Evolutionary conservation across 2,113 vertebrate species (phyloP), one percentile per base, ranked within the genome.

Genomic region (Ciconia stormi): DNA sequence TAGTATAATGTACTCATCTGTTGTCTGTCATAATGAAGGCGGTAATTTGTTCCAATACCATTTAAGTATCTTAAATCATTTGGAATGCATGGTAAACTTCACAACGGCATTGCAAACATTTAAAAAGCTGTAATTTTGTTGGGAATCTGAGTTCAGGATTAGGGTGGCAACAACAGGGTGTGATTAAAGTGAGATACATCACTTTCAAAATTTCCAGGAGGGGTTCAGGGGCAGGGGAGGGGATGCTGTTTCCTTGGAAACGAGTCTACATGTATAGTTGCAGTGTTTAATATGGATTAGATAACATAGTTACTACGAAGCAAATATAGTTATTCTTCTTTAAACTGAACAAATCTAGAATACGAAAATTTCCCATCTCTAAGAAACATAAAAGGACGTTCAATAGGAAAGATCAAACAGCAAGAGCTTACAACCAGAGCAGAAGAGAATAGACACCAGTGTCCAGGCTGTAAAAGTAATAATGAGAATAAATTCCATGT

Each of bases 241-340:
- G 47, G 90, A 87, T 76, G 73, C 44, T 10, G 92, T 97, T 97
- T 93, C 96, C 96, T 96, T 98, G 97, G 97, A 96, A 98, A 98
- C 96, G 46, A 81, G 81, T 76, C 89, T 76, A 85, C 21, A 42
- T 49, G 23, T 80, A 90, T 50, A 97, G 91, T 80, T 94, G 82
- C 63, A 87, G 87, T 84, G 52, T 77, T 90, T 93, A 97, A 93
- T 97, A 94, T 91, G 89, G 92, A 95, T 95, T 83, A 81, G 63
- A 79, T 93, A 36, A 82, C 83, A 95, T 55, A 94, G 82, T 87
- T 96, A 90, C 94, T 71, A 90, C 17, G 34, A 87, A 83, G 53
- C 50, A 97, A 95, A 92, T 80, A 71, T 23, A 92, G 86, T 77
- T 97, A 91, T 86, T 97, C 66, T 97, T 89, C 93, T 97, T 96